Evolutionary conservation across 2,888 invertebrate genomes (phyloP).

Genomic region (Athalia rosae): DNA sequence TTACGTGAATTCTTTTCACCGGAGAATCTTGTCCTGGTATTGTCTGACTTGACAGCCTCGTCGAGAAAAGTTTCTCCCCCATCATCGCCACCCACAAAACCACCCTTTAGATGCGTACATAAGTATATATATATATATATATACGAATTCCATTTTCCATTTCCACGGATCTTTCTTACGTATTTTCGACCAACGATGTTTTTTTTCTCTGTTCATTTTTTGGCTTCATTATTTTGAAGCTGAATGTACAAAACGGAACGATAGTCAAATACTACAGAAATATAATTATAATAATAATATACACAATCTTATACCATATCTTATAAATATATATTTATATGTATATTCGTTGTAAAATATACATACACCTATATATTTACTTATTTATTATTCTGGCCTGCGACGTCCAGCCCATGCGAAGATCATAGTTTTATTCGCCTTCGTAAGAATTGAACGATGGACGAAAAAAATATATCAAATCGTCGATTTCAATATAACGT

Average conservation of each 20-base stretch:
- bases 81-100: too few relatives aligned
- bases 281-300: conserved; percentile 56
- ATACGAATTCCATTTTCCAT: too few relatives aligned
- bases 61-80: background rate
- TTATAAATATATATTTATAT: conserved; percentile 75
- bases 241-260: conserved; percentile 72
- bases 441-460: background rate
- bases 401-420: conserved; percentile 60
- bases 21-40: background rate
- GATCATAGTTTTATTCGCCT: background rate
- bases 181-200: background rate
- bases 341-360: conserved; percentile 64
- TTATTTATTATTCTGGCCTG: conserved; percentile 61
- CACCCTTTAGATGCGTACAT: too few relatives aligned
- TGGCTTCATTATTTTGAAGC: conserved; percentile 59
- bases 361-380: conserved; percentile 73
- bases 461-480: too few relatives aligned
- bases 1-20: background rate
- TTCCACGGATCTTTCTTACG: too few relatives aligned
- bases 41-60: background rate
- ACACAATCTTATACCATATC: conserved; percentile 69
- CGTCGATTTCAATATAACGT: too few relatives aligned
- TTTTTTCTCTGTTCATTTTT: background rate
- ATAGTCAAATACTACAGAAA: conserved; percentile 68
- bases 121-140: too few relatives aligned